Percentiles rank a stretch among this genome's conserved stretches.
These are phyloP conservation scores for Invenusta paracnida DNA, from an alignment of 2,888 invertebrate genomes.

Conservation along the genomic window DNA sequence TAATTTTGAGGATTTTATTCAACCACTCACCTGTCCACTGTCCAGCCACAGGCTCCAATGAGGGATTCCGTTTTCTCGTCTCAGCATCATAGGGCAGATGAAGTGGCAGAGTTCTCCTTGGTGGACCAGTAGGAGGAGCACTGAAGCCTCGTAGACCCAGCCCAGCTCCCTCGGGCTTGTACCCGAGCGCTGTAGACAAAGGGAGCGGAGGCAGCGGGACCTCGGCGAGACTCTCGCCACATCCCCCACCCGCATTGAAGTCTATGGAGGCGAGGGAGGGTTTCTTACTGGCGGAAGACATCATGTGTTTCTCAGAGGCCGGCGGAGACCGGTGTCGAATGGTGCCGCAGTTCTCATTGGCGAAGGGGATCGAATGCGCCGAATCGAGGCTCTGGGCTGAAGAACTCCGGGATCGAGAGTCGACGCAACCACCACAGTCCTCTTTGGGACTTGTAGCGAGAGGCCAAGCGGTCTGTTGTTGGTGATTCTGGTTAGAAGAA, in stretches of 20 bases:
- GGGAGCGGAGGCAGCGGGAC: no score
- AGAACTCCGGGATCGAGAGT: constrained; percentile 40
- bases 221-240: background rate
- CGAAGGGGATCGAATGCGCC: constrained; percentile 75
- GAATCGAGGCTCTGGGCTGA: constrained; percentile 80
- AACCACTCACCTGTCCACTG: background rate
- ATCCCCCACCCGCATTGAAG: background rate
- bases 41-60: background rate
- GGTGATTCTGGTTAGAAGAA: background rate
- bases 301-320: no score
- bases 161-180: no score
- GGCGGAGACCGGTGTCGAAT: constrained; percentile 72
- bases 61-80: background rate
- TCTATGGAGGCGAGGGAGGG: background rate
- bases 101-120: background rate
- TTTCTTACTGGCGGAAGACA: no score
- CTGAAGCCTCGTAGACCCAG: background rate
- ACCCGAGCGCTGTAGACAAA: no score
- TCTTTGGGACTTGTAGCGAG: no score
- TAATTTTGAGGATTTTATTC: no score
- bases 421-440: background rate
- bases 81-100: background rate
- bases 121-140: background rate
- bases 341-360: constrained; percentile 95
- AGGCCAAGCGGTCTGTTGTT: background rate